phyloP scores from a whole-genome alignment of 2,113 vertebrate species.

The Microcebus ravelobensis region DNA sequence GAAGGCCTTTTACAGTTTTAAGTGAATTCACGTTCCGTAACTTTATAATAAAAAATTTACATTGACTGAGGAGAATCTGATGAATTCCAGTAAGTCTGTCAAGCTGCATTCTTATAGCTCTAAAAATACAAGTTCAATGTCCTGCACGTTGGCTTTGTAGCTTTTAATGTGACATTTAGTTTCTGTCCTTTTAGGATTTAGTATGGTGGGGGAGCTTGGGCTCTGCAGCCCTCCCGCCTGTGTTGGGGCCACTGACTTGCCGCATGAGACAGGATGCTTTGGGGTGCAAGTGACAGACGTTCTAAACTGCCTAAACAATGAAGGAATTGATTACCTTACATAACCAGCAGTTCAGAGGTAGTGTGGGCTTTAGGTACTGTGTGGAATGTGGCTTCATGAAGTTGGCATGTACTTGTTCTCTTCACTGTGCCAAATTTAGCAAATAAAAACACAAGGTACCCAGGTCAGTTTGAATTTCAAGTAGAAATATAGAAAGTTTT shows the following conservation, averaged over 20 bases:
- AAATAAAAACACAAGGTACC: neutral
- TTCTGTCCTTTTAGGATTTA: neutral
- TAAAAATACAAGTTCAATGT: conserved; percentile 34
- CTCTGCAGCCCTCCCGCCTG: neutral
- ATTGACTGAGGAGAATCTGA: conserved; percentile 69
- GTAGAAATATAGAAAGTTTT: neutral
- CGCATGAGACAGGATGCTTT: neutral
- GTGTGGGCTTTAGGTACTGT: rapidly evolving
- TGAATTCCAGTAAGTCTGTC: conserved; percentile 60
- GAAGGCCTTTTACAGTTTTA: conserved; percentile 63
- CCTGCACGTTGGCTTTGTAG: neutral
- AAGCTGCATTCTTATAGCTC: conserved; percentile 23
- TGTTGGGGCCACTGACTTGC: neutral
- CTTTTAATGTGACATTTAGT: neutral
- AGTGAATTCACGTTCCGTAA: conserved; percentile 35
- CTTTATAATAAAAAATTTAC: conserved; percentile 71
- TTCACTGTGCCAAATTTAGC: neutral
- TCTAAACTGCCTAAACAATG: neutral
- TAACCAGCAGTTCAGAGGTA: neutral
- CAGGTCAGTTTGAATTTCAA: neutral
- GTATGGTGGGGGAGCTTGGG: neutral
- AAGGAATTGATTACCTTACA: neutral
- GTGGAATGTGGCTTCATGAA: neutral
- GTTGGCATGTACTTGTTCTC: neutral
- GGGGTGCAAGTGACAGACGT: neutral